Evolutionary conservation across 2,888 invertebrate genomes (phyloP).

Genomic region (Athripsodes cinereus): DNA sequence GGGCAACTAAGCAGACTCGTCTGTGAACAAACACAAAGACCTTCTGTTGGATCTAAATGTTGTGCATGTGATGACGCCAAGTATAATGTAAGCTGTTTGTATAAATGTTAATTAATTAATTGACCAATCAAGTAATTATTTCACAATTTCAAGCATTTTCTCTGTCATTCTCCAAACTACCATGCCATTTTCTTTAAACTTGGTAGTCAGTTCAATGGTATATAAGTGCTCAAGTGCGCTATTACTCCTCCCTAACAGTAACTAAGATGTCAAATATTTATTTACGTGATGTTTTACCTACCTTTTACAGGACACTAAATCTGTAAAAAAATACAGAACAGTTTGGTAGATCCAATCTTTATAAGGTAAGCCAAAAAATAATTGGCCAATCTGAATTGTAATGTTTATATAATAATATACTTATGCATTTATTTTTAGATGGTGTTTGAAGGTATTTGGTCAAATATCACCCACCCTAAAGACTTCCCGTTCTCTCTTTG

Average conservation of each 20-base stretch:
- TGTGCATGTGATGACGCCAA: conserved; percentile 96
- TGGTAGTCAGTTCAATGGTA: too few species aligned
- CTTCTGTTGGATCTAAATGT: conserved; percentile 56
- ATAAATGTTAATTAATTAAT: background rate
- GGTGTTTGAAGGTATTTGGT: conserved; percentile 92
- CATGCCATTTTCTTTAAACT: too few species aligned
- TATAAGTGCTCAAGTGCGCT: too few species aligned
- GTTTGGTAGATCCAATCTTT: too few species aligned
- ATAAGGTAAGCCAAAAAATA: too few species aligned
- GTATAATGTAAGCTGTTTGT: conserved; percentile 66
- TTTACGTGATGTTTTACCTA: too few species aligned
- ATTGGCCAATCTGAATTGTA: background rate
- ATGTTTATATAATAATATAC: background rate
- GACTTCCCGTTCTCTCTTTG: conserved; percentile 88
- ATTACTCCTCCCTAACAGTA: too few species aligned
- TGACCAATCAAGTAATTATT: background rate
- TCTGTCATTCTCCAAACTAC: too few species aligned
- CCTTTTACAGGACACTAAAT: too few species aligned
- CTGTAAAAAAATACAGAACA: too few species aligned
- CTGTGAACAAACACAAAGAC: conserved; percentile 66
- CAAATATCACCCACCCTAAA: conserved; percentile 90
- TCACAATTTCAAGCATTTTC: too few species aligned
- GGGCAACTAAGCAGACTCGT: conserved; percentile 71
- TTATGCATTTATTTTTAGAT: conserved; percentile 43
- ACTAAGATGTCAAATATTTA: too few species aligned